These are phyloP conservation scores for Homarus gammarus DNA, from an alignment of 2,888 invertebrate genomes.

Conservation along the genomic window DNA sequence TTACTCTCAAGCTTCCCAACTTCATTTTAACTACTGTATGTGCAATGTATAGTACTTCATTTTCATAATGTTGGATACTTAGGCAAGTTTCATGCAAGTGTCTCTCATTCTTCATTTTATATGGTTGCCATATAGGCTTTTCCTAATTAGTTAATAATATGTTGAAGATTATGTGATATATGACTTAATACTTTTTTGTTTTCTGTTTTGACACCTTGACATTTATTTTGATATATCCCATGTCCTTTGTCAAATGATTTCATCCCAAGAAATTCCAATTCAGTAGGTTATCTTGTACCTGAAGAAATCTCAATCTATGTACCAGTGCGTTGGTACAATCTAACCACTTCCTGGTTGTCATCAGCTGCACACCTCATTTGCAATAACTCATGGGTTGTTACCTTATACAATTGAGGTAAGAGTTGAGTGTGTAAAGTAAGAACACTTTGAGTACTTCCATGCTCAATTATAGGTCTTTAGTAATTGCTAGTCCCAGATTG, in stretches of 20 bases:
- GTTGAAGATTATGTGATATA: slow-evolving; percentile 60
- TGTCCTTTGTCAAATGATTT: slow-evolving; percentile 26
- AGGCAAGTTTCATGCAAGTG: slow-evolving; percentile 32
- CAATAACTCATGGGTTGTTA: slow-evolving; percentile 51
- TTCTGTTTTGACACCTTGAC: slow-evolving; percentile 60
- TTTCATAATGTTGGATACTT: slow-evolving; percentile 42
- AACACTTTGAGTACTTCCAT: slow-evolving; percentile 29
- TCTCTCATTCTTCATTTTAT: slow-evolving; percentile 58
- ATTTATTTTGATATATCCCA: slow-evolving; percentile 50
- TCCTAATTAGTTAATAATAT: slow-evolving; percentile 51
- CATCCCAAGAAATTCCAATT: slow-evolving; percentile 19
- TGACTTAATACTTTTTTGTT: slow-evolving; percentile 49
- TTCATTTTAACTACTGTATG: slow-evolving; percentile 60
- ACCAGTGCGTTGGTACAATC: slow-evolving; percentile 37
- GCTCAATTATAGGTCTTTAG: slow-evolving; percentile 47
- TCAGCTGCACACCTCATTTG: slow-evolving; percentile 40
- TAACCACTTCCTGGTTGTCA: slow-evolving; percentile 39
- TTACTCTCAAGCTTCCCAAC: slow-evolving; percentile 44
- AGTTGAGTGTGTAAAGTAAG: slow-evolving; percentile 28
- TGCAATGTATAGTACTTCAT: slow-evolving; percentile 72
- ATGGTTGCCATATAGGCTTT: slow-evolving; percentile 64
- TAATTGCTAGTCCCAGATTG: slow-evolving; percentile 50
- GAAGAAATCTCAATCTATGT: slow-evolving; percentile 54
- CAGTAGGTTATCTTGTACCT: slow-evolving; percentile 63
- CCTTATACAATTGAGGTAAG: slow-evolving; percentile 12